Evolutionary conservation across 2,113 vertebrate species (phyloP).

Genomic region (Daphoenositta chrysoptera): DNA sequence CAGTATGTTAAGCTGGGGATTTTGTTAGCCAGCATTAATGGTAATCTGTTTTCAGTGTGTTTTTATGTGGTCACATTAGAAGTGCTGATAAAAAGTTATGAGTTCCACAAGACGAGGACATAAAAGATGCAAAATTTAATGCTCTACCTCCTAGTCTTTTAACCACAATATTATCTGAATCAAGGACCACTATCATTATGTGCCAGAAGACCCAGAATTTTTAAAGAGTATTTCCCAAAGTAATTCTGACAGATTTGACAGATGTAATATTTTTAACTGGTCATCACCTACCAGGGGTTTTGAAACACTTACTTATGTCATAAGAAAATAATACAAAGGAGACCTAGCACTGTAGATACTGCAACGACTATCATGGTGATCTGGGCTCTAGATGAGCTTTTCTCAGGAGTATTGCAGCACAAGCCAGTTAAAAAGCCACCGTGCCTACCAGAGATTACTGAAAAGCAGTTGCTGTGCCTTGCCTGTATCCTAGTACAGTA

Average conservation of each 20-base stretch:
- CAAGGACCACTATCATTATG: not conserved
- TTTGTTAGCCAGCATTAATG: not conserved
- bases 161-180: constrained; percentile 11
- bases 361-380: not conserved
- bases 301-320: not conserved
- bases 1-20: not conserved
- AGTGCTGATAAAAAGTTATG: constrained; percentile 21
- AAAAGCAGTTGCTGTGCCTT: not conserved
- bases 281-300: not conserved
- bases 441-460: not conserved
- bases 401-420: not conserved
- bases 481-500: not conserved
- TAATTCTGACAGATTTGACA: not conserved
- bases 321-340: not conserved
- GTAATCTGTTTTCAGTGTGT: not conserved
- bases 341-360: not conserved
- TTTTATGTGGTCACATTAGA: constrained; percentile 34
- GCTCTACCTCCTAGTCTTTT: not conserved
- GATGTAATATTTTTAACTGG: not conserved
- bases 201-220: not conserved
- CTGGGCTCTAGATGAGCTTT: not conserved
- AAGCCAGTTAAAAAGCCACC: not conserved
- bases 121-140: constrained; percentile 45
- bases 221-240: not conserved
- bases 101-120: constrained; percentile 4